A percentile compares a stretch with the other conserved stretches of the same genome.
Evolutionary conservation across 2,797 vertebrate species (phyloP).

Genomic region (Paguma larvata): DNA sequence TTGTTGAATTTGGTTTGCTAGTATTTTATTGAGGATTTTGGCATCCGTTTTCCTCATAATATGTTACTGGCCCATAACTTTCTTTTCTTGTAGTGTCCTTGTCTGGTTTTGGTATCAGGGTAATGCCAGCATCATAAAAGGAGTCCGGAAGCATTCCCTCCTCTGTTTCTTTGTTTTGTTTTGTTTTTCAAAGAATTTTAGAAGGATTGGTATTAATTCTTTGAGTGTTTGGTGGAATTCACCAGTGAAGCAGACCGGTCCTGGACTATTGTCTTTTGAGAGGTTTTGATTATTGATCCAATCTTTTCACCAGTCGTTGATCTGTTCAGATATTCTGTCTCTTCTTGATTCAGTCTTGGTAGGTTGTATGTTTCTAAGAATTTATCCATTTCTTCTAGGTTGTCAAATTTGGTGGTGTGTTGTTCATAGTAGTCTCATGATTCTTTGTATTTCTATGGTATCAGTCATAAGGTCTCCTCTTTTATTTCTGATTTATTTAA

Average conservation of each 20-base stretch:
- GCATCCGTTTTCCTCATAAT: neutral
- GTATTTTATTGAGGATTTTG: neutral
- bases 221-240: neutral
- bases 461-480: neutral
- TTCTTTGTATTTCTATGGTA: neutral
- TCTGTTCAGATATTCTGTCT: neutral
- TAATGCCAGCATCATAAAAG: neutral
- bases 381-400: neutral
- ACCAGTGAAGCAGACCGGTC: neutral
- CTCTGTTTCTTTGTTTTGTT: neutral
- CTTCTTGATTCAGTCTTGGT: neutral
- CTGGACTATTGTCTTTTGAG: neutral
- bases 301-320: neutral
- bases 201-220: neutral
- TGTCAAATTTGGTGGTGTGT: neutral
- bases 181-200: neutral
- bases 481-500: neutral
- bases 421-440: neutral
- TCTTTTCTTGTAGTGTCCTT: neutral
- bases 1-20: neutral
- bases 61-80: neutral
- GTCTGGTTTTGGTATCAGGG: neutral
- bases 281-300: neutral
- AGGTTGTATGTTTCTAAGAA: neutral
- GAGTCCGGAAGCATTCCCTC: neutral